Evolutionary conservation across 2,113 vertebrate species (phyloP).

Genomic region (Tragelaphus buxtoni): DNA sequence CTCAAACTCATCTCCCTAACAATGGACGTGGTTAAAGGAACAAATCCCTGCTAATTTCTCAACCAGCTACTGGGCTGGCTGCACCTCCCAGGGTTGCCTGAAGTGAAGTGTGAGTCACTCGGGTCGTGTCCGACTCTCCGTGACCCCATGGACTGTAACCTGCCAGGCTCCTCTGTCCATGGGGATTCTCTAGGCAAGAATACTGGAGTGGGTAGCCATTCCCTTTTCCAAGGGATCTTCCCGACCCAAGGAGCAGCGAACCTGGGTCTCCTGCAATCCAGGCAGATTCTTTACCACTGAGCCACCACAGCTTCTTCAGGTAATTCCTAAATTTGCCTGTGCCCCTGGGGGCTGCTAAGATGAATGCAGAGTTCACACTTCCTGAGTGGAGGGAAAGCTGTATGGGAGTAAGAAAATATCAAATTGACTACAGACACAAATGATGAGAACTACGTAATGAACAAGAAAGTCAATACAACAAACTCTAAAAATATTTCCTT

Average conservation of each 20-base stretch:
- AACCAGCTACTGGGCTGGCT: too few relatives aligned
- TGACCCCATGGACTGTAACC: neutral
- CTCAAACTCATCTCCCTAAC: neutral
- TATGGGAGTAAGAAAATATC: neutral
- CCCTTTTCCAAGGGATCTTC: neutral
- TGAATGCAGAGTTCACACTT: neutral
- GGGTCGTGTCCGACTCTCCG: accelerated
- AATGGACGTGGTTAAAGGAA: neutral
- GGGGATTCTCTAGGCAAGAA: neutral
- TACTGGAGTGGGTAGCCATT: neutral
- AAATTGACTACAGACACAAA: neutral
- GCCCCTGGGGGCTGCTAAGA: neutral
- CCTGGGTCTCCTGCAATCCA: neutral
- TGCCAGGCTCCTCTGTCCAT: neutral
- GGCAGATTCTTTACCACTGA: neutral
- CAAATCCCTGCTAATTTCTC: neutral
- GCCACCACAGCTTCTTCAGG: neutral
- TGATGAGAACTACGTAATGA: neutral
- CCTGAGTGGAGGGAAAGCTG: neutral
- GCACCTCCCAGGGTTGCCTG: neutral
- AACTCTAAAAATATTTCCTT: neutral
- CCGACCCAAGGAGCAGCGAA: neutral
- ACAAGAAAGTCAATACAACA: neutral
- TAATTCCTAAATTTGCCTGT: neutral
- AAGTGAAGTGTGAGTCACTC: neutral